phyloP scores from a whole-genome alignment of 92 coral and sea anemone species.

The Palythoa grandiflora region DNA sequence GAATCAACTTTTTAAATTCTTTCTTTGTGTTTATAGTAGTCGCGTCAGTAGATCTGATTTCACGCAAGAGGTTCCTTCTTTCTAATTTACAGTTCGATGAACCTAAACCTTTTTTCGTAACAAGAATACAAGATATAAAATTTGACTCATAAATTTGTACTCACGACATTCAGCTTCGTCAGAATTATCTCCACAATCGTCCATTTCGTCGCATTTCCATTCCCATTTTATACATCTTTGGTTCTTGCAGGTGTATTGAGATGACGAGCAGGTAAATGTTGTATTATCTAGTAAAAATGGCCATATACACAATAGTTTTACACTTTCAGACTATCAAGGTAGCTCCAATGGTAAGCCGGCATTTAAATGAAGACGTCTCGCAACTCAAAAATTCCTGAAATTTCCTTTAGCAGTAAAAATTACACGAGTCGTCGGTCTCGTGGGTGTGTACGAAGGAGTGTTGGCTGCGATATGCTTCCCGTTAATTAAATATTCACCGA shows the following conservation, averaged over 20 bases:
- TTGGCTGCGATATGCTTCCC: background rate
- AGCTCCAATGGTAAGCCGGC: background rate
- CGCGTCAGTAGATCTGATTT: background rate
- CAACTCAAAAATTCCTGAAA: background rate
- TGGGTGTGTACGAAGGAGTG: slow-evolving; percentile 45
- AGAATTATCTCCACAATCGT: slow-evolving; percentile 50
- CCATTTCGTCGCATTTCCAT: slow-evolving; percentile 46
- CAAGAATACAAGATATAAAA: background rate
- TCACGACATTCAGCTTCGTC: slow-evolving; percentile 41
- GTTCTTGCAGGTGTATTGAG: slow-evolving; percentile 46
- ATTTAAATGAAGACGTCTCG: background rate
- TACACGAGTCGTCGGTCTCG: background rate
- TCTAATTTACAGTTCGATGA: background rate
- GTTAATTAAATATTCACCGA: slow-evolving; percentile 14
- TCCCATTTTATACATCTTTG: slow-evolving; percentile 13
- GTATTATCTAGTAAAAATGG: background rate
- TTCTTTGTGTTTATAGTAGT: background rate
- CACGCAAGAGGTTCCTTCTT: slow-evolving; percentile 1
- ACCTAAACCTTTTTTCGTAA: background rate
- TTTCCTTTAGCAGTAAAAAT: background rate
- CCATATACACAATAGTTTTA: background rate
- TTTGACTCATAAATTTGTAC: background rate
- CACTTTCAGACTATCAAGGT: background rate
- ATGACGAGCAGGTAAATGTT: slow-evolving; percentile 17
- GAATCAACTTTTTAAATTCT: background rate